Conservation (phyloP, 2,888 invertebrate genomes). For the Platynereis dumerilii region DNA sequence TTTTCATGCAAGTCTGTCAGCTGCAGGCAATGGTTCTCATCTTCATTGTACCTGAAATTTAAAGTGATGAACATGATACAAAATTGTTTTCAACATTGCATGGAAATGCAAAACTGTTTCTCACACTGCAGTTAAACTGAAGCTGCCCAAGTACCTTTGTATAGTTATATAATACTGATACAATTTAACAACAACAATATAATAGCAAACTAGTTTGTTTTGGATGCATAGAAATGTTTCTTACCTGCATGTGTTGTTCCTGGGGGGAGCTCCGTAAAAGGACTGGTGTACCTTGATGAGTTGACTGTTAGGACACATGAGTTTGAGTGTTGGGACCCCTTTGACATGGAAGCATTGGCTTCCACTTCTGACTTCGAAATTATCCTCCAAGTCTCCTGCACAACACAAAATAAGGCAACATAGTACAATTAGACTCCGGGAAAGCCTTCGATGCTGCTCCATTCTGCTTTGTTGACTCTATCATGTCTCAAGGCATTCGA, state of each 20-base stretch:
- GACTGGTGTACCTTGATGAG: conserved; percentile 27
- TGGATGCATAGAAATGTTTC: too few species aligned
- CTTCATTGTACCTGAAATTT: conserved; percentile 17
- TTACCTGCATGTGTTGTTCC: conserved; percentile 1
- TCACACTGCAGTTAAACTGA: too few species aligned
- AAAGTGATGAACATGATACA: background rate
- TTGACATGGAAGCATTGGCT: conserved; percentile 34
- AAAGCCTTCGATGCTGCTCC: too few species aligned
- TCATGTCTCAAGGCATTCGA: too few species aligned
- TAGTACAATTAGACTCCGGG: too few species aligned
- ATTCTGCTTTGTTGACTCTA: too few species aligned
- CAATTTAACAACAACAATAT: too few species aligned
- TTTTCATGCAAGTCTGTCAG: conserved; percentile 28
- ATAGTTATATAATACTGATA: too few species aligned
- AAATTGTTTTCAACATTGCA: too few species aligned
- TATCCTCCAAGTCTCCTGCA: background rate
- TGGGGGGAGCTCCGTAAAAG: conserved; percentile 30
- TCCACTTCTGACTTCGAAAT: conserved; percentile 1
- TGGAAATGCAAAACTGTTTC: too few species aligned
- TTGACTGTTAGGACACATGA: conserved; percentile 22
- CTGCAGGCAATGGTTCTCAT: conserved; percentile 30
- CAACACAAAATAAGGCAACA: background rate
- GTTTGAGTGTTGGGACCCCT: conserved; percentile 32
- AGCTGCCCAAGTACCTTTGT: too few species aligned
- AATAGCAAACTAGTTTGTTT: too few species aligned